Evolutionary conservation across 1,140 invertebrate genomes (phyloP).

Genomic region (Akabosia matsudoensis): DNA sequence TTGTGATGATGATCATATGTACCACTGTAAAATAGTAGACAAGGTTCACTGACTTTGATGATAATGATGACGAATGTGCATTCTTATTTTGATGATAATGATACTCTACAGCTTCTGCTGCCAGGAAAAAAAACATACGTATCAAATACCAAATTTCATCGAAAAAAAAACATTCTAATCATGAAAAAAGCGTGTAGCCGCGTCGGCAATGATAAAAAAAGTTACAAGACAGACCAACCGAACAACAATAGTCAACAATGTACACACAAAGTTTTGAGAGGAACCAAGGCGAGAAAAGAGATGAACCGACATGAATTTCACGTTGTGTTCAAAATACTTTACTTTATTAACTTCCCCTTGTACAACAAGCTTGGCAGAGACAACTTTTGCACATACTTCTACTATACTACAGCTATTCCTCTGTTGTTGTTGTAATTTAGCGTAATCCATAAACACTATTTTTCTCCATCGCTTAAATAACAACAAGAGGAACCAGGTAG

Average conservation of each 20-base stretch:
- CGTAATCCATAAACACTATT: slow-evolving; percentile 4
- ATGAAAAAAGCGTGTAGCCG: no score
- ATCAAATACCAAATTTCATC: no score
- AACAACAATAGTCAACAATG: background rate
- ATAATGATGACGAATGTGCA: background rate
- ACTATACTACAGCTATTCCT: background rate
- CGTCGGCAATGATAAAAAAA: no score
- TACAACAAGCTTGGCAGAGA: no score
- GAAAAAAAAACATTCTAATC: no score
- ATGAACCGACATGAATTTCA: slow-evolving; percentile 21
- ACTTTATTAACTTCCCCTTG: background rate
- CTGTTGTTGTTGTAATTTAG: background rate
- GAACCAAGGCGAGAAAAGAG: slow-evolving; percentile 18
- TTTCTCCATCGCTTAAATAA: background rate
- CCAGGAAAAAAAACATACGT: background rate
- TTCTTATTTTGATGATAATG: background rate
- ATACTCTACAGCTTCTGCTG: background rate
- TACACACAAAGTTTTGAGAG: background rate
- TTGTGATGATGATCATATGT: background rate
- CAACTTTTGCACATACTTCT: background rate
- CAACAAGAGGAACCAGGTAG: background rate
- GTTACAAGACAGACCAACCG: no score
- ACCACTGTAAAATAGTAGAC: background rate
- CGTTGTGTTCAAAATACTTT: background rate
- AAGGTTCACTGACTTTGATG: slow-evolving; percentile 22